These are phyloP conservation scores for Varecia variegata DNA, from an alignment of 2,797 vertebrate species.

Conservation along the genomic window DNA sequence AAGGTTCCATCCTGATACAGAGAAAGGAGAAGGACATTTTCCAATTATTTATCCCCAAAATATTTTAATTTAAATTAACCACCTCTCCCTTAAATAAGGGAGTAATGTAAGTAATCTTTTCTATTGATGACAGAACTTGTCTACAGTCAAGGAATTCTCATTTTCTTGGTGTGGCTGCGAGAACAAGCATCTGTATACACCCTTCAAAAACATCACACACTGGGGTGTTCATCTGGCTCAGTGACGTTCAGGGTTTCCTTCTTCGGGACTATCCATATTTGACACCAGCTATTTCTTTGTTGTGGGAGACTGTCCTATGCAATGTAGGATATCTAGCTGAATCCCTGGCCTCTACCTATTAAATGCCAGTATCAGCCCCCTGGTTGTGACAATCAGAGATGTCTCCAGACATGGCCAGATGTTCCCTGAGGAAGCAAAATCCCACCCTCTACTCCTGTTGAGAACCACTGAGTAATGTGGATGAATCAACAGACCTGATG, in stretches of 20 bases:
- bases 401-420: background rate
- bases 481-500: background rate
- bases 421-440: background rate
- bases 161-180: background rate
- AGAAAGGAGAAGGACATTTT: slow-evolving; percentile 29
- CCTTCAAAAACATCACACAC: background rate
- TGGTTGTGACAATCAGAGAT: background rate
- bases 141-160: background rate
- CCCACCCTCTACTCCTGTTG: fast-evolving
- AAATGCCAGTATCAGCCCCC: background rate
- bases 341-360: background rate
- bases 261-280: background rate
- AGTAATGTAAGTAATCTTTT: background rate
- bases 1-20: background rate
- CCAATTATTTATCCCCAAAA: background rate
- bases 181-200: background rate
- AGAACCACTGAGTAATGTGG: background rate
- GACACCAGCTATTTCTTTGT: no score
- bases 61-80: background rate
- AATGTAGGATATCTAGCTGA: background rate
- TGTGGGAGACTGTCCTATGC: background rate
- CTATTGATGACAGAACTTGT: background rate
- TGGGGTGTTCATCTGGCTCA: background rate
- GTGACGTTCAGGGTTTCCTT: background rate
- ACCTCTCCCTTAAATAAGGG: background rate